Evolutionary conservation across 2,797 vertebrate genomes (phyloP).

Genomic region (Tarsius wallacei): DNA sequence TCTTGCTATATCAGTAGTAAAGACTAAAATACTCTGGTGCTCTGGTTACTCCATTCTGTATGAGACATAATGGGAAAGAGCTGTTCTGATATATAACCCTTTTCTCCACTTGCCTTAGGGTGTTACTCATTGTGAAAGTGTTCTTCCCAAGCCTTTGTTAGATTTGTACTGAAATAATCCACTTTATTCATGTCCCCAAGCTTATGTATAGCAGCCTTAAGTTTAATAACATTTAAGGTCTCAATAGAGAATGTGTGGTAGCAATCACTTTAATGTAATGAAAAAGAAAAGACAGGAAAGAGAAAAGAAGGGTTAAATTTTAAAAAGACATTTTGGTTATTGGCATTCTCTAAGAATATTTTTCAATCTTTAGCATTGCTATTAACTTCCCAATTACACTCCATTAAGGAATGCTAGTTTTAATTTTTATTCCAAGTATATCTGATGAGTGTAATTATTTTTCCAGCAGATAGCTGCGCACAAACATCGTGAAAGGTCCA

Average conservation of each 20-base stretch:
- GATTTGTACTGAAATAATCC: conserved; percentile 59
- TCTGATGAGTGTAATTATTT: not conserved
- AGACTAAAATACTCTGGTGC: not conserved
- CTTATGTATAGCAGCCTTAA: conserved; percentile 34
- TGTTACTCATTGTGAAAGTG: conserved; percentile 12
- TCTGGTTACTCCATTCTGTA: not conserved
- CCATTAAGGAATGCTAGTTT: not conserved
- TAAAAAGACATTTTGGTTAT: conserved; percentile 15
- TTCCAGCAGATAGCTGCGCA: not conserved
- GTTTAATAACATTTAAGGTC: conserved; percentile 46
- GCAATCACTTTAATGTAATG: conserved; percentile 1
- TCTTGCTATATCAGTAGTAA: not conserved
- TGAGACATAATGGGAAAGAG: not conserved
- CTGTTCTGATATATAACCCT: not conserved
- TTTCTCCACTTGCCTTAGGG: conserved; percentile 18
- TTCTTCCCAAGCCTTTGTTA: conserved; percentile 36
- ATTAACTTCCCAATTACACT: not conserved
- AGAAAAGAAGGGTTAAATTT: not conserved
- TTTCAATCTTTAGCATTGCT: not conserved
- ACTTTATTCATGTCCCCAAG: conserved; percentile 54
- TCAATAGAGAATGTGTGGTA: not conserved
- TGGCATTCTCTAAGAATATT: conserved; percentile 36
- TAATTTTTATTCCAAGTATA: not conserved
- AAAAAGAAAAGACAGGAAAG: not conserved
- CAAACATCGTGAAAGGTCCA: not conserved